phyloP scores from a whole-genome alignment of 1,140 invertebrate species.

The Pogonomyrmex barbatus region DNA sequence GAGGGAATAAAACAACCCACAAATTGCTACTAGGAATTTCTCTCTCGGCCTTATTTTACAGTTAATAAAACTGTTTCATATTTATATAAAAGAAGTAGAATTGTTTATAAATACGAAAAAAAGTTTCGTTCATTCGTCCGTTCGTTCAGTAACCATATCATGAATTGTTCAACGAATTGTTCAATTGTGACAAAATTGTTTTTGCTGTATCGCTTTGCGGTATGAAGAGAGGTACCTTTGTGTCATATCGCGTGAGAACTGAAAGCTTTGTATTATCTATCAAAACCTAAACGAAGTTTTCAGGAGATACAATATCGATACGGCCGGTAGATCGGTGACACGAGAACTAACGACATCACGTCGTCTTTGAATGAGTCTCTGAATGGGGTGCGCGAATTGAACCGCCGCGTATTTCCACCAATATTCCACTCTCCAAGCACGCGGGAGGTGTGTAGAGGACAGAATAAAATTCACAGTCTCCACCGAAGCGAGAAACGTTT shows the following conservation, averaged over 20 bases:
- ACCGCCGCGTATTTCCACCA: background rate
- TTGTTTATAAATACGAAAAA: background rate
- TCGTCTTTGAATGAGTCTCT: background rate
- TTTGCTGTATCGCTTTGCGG: too few species aligned
- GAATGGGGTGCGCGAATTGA: background rate
- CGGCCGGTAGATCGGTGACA: background rate
- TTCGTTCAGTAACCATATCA: background rate
- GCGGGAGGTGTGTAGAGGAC: background rate
- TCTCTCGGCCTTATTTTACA: background rate
- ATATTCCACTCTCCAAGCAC: background rate
- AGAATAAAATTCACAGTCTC: slow-evolving; percentile 40
- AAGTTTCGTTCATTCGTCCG: background rate
- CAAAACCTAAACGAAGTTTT: background rate
- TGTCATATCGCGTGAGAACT: background rate
- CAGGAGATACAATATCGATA: slow-evolving; percentile 7
- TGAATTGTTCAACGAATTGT: background rate
- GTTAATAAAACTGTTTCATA: slow-evolving; percentile 19
- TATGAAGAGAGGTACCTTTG: background rate
- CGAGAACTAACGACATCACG: background rate
- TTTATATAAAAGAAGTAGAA: background rate
- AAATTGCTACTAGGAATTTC: slow-evolving; percentile 11
- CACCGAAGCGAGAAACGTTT: slow-evolving; percentile 30
- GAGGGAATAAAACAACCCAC: background rate
- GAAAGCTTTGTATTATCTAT: background rate
- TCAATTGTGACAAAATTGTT: background rate